phyloP scores from a whole-genome alignment of 2,888 invertebrate genomes.

The Caenorhabditis sp. region DNA sequence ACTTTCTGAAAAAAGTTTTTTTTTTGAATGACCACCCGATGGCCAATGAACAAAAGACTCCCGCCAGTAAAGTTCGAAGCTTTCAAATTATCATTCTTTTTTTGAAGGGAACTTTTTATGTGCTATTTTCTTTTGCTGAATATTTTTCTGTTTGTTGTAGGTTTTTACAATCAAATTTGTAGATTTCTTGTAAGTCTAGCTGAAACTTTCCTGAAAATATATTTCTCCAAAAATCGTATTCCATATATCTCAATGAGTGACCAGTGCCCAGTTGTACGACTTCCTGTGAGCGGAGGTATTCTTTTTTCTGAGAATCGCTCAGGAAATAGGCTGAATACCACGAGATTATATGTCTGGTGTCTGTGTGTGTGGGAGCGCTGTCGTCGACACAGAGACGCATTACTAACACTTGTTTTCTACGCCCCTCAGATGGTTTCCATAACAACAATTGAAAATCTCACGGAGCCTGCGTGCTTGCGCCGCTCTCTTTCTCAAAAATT shows the following conservation, averaged over 20 bases:
- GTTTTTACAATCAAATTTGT: no score
- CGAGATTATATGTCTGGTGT: constrained; percentile 1
- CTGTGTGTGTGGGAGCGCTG: neutral
- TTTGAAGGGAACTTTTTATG: no score
- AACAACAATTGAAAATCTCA: constrained; percentile 55
- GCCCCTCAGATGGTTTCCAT: constrained; percentile 58
- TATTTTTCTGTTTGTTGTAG: no score
- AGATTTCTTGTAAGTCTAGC: no score
- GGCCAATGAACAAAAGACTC: no score
- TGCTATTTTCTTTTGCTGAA: no score
- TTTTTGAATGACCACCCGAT: no score
- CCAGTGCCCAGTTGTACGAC: constrained; percentile 30
- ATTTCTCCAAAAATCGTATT: no score
- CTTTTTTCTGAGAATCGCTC: constrained; percentile 16
- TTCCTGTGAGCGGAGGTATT: constrained; percentile 29
- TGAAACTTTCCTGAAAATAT: no score
- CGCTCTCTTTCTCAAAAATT: constrained; percentile 25
- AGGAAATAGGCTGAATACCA: constrained; percentile 20
- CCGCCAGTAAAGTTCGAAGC: no score
- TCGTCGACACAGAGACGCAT: constrained; percentile 21
- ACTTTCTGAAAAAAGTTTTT: no score
- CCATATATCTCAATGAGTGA: neutral
- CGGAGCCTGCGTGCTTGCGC: constrained; percentile 13
- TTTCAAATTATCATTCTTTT: no score
- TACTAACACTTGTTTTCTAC: constrained; percentile 59